Evolutionary conservation across 2,113 vertebrate genomes (phyloP).

Genomic region (Delphinus delphis): DNA sequence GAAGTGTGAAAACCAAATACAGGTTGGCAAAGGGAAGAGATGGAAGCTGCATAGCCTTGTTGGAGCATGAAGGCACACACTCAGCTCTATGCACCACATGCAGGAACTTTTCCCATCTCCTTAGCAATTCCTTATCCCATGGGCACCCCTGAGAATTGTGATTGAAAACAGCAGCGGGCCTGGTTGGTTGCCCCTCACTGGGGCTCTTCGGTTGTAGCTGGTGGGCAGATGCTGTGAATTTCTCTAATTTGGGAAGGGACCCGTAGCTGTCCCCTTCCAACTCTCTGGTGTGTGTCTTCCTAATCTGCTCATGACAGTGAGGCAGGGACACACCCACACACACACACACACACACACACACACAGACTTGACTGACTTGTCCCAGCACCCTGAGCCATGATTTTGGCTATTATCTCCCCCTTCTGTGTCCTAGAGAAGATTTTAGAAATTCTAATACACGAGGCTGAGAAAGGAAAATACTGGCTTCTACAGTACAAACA

Average conservation of each 20-base stretch:
- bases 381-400: not conserved
- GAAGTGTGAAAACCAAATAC: constrained; percentile 53
- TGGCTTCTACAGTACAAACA: constrained; percentile 66
- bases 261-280: not conserved
- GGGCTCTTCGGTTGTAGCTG: not conserved
- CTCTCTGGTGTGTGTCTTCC: not conserved
- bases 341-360: not conserved
- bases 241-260: not conserved
- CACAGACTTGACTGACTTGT: not conserved
- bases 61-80: not conserved
- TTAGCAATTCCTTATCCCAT: not conserved
- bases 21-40: not conserved
- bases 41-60: not conserved
- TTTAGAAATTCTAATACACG: constrained; percentile 61
- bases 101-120: not conserved
- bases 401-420: not conserved
- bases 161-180: not conserved
- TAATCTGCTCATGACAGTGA: not conserved
- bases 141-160: not conserved
- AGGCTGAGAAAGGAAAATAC: constrained; percentile 67
- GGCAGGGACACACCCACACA: not conserved
- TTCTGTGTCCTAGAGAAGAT: constrained; percentile 35
- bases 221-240: not conserved
- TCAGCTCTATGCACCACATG: not conserved
- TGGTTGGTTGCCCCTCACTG: not conserved